Evolutionary conservation across 2,888 invertebrate genomes (phyloP).

Genomic region (Eristalis intricaria): DNA sequence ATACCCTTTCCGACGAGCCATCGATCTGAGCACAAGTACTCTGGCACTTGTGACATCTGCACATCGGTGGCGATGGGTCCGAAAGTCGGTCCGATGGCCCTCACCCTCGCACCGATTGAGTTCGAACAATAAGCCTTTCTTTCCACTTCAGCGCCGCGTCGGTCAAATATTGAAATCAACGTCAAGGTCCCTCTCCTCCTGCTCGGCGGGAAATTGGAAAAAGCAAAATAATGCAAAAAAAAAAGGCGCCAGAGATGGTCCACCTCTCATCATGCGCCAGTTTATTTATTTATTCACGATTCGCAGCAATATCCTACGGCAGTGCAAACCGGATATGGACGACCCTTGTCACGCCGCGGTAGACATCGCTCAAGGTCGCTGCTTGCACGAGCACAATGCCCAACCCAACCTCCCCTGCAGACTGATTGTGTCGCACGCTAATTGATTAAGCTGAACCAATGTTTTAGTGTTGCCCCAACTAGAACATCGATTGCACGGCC

Average conservation of each 20-base stretch:
- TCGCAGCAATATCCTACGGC: no score
- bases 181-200: background rate
- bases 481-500: background rate
- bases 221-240: background rate
- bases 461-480: background rate
- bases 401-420: no score
- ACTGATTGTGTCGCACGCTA: no score
- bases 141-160: background rate
- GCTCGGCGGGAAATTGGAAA: background rate
- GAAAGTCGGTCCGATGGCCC: background rate
- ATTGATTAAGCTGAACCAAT: background rate
- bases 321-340: no score
- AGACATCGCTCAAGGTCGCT: no score
- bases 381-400: no score
- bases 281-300: no score
- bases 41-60: background rate
- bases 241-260: background rate
- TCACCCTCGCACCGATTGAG: background rate
- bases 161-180: background rate
- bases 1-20: background rate
- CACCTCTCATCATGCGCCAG: no score
- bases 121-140: background rate
- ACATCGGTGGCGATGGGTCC: background rate
- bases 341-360: no score
- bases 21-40: background rate